phyloP scores from a whole-genome alignment of 1,140 invertebrate genomes.

The Charaxes varanes region DNA sequence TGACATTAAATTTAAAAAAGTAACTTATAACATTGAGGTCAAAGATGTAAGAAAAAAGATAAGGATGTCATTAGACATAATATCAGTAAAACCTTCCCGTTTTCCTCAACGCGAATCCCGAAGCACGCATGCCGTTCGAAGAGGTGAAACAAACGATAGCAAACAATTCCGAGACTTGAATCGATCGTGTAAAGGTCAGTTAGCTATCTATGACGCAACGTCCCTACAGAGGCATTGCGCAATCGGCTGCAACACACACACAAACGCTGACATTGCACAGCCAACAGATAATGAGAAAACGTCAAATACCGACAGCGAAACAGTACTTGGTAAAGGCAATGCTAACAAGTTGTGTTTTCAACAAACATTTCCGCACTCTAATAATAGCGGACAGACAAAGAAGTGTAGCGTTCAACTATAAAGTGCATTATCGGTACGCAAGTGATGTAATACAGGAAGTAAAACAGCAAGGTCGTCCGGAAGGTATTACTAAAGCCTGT shows the following conservation, averaged over 20 bases:
- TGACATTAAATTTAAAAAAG: no score
- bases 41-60: no score
- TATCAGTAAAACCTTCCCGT: no score
- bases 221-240: constrained; percentile 52
- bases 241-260: constrained; percentile 45
- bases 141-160: constrained; percentile 10
- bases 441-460: constrained; percentile 69
- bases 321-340: constrained; percentile 4
- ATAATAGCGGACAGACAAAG: constrained; percentile 32
- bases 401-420: constrained; percentile 34
- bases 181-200: constrained; percentile 65
- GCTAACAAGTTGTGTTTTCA: constrained; percentile 10
- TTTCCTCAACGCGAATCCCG: background rate
- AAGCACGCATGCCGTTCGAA: constrained; percentile 5
- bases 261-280: constrained; percentile 16
- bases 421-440: constrained; percentile 44
- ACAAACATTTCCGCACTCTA: constrained; percentile 20
- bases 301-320: constrained; percentile 13
- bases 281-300: constrained; percentile 17
- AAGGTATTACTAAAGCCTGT: constrained; percentile 43
- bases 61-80: no score
- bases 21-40: no score
- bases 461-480: constrained; percentile 55
- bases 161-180: constrained; percentile 30
- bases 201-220: constrained; percentile 57